These are phyloP conservation scores for Arrhopalites spinosus DNA, from an alignment of 2,888 invertebrate species.

Conservation along the genomic window DNA sequence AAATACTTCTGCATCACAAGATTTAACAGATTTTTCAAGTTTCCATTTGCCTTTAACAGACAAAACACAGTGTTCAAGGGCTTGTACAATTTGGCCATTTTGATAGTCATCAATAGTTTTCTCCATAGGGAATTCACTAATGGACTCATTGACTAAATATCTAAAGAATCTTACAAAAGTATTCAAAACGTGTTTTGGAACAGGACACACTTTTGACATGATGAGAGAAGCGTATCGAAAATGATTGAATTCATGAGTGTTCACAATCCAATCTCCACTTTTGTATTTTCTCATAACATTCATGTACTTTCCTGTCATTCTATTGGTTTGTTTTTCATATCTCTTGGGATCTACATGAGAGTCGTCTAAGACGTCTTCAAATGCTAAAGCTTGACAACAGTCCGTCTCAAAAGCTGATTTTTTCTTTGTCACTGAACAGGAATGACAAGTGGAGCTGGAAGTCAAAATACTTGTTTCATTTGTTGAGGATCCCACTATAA, in stretches of 20 bases:
- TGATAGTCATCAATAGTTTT: neutral
- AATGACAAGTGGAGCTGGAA: neutral
- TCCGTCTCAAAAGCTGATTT: neutral
- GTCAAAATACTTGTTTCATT: neutral
- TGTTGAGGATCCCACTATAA: neutral
- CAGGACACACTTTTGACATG: neutral
- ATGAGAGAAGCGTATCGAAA: neutral
- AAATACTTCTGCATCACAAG: neutral
- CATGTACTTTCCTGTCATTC: neutral
- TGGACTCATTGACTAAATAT: constrained; percentile 2
- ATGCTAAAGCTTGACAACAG: constrained; percentile 7
- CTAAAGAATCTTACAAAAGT: constrained; percentile 6
- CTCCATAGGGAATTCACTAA: constrained; percentile 1
- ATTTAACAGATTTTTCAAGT: neutral
- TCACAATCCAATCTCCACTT: neutral
- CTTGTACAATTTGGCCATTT: neutral
- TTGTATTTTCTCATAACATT: neutral
- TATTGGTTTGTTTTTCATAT: constrained; percentile 11
- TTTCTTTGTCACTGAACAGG: neutral
- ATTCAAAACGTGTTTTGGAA: neutral
- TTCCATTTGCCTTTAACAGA: neutral
- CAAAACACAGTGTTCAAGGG: neutral
- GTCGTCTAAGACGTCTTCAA: neutral
- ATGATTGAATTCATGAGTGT: neutral
- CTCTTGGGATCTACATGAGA: neutral